Percentiles rank a stretch among this genome's conserved stretches.
Evolutionary conservation across 2,797 vertebrate genomes (phyloP).

Genomic region (Acipenser transmontanus): DNA sequence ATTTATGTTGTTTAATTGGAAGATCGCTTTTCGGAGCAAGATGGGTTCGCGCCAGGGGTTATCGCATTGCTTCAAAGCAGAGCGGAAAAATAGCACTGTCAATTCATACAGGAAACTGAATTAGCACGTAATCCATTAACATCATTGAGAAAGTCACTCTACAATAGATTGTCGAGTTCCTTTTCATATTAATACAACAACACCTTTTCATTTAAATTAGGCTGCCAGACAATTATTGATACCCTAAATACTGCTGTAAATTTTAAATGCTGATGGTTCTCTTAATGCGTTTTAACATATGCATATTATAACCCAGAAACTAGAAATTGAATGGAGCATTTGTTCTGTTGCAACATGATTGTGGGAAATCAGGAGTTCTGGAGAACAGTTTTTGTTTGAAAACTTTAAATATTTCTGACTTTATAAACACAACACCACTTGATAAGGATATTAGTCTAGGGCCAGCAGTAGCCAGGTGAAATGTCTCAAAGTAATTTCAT

Average conservation of each 20-base stretch:
- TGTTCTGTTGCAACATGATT: neutral
- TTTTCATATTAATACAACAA: too few species aligned
- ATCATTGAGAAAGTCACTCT: neutral
- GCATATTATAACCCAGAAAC: too few species aligned
- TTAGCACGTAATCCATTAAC: neutral
- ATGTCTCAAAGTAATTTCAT: too few species aligned
- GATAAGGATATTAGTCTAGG: neutral
- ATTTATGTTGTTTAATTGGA: too few species aligned
- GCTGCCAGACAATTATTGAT: too few species aligned
- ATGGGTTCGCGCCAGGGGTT: neutral
- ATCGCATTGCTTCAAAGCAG: neutral
- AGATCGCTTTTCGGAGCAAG: too few species aligned
- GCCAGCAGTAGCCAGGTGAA: too few species aligned
- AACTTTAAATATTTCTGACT: neutral
- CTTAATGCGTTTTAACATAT: neutral
- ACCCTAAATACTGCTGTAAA: too few species aligned
- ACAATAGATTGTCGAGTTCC: too few species aligned
- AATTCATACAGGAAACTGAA: neutral
- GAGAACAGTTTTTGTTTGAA: neutral
- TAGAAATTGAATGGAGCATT: neutral
- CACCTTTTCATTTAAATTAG: too few species aligned
- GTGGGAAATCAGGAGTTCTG: neutral
- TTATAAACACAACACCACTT: constrained; percentile 1
- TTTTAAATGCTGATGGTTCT: too few species aligned
- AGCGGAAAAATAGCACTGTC: neutral